phyloP scores from a whole-genome alignment of 2,797 vertebrate genomes.

The Antennarius maculatus region DNA sequence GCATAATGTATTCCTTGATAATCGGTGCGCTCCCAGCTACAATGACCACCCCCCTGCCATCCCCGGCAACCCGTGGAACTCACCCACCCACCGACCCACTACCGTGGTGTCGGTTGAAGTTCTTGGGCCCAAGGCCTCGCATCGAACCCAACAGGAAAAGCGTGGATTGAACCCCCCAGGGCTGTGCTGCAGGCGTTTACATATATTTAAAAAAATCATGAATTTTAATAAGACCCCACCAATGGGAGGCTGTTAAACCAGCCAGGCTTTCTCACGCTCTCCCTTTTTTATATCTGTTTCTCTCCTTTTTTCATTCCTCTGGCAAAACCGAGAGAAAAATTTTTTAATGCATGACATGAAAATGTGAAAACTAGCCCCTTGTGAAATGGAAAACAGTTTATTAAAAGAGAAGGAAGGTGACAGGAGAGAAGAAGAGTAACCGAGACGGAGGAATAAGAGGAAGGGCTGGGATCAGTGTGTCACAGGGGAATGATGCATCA shows the following conservation, averaged over 20 bases:
- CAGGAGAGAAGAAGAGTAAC: constrained; percentile 41
- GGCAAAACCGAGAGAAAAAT: constrained; percentile 65
- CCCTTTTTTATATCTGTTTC: constrained; percentile 13
- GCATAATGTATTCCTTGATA: constrained; percentile 69
- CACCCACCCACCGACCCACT: constrained; percentile 1
- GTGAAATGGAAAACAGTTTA: constrained; percentile 58
- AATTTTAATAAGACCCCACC: constrained; percentile 75
- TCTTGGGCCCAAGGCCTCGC: constrained; percentile 47
- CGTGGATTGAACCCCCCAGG: constrained; percentile 52
- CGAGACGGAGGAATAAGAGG: constrained; percentile 6
- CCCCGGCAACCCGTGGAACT: constrained; percentile 12
- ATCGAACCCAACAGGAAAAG: constrained; percentile 59
- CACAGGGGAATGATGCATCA: constrained; percentile 33
- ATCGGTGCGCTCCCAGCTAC: constrained; percentile 47
- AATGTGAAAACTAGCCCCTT: constrained; percentile 68
- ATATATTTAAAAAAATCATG: constrained; percentile 80
- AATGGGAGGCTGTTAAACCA: constrained; percentile 56
- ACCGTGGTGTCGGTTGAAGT: constrained; percentile 49
- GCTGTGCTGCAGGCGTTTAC: constrained; percentile 70
- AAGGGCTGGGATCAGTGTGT: constrained; percentile 27
- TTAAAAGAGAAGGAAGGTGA: constrained; percentile 60
- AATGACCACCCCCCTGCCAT: constrained; percentile 29
- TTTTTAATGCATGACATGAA: constrained; percentile 74
- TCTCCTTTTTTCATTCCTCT: constrained; percentile 48
- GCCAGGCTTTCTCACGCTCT: constrained; percentile 12